Conservation (phyloP, 2,888 invertebrate species). For the Anthophora plumipes region DNA sequence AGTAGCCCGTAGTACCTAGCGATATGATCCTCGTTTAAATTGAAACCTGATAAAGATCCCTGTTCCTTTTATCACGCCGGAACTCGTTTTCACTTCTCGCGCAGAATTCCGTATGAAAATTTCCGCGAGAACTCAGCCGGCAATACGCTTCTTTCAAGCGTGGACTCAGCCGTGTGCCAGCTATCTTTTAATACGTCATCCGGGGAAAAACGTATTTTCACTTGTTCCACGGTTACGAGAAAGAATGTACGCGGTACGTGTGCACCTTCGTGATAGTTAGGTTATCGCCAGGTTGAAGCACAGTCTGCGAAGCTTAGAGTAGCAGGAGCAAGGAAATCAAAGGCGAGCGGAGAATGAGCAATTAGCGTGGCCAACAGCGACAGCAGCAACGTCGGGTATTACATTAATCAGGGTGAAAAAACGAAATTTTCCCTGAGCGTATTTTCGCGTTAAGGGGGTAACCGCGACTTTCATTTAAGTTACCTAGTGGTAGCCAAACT, state of each 20-base stretch:
- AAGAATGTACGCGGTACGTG: not conserved
- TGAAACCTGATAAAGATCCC: conserved; percentile 31
- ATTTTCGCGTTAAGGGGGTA: conserved; percentile 77
- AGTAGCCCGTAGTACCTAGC: not conserved
- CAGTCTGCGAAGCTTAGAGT: not conserved
- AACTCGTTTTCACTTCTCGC: conserved; percentile 39
- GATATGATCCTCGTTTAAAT: conserved; percentile 37
- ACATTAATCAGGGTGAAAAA: conserved; percentile 78
- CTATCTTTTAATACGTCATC: conserved; percentile 40
- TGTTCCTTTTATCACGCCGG: conserved; percentile 12
- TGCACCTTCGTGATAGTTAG: no score
- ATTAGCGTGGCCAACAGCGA: conserved; percentile 69
- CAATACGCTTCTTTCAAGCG: conserved; percentile 36
- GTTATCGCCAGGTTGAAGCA: no score
- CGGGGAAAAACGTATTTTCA: conserved; percentile 46
- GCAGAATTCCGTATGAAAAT: conserved; percentile 16
- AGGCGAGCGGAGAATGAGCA: conserved; percentile 70
- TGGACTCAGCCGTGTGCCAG: conserved; percentile 9
- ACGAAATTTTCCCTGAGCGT: conserved; percentile 78
- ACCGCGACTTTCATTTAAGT: conserved; percentile 78
- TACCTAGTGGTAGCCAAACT: conserved; percentile 78
- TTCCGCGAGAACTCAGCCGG: conserved; percentile 13
- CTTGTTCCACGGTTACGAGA: not conserved
- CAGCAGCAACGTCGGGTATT: conserved; percentile 72
- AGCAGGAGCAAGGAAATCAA: conserved; percentile 43